These are phyloP conservation scores for Macrosteles quadrilineatus DNA, from an alignment of 1,140 invertebrate species.

Conservation along the genomic window DNA sequence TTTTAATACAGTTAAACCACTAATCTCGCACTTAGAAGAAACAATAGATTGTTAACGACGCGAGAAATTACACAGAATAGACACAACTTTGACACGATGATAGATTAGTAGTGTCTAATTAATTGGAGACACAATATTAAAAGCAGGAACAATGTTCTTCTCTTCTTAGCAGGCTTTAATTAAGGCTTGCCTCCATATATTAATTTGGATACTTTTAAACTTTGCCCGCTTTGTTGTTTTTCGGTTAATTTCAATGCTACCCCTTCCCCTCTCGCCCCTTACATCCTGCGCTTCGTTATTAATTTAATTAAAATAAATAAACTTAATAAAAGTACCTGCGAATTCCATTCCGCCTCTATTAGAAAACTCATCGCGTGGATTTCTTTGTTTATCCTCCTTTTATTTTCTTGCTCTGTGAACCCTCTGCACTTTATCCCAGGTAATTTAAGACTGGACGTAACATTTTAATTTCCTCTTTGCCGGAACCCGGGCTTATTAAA, in stretches of 20 bases:
- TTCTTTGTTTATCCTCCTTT: slow-evolving; percentile 18
- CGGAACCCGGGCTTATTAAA: no score
- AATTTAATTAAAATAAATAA: slow-evolving; percentile 27
- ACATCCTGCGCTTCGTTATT: background rate
- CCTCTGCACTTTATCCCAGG: background rate
- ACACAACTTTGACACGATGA: no score
- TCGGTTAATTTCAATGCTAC: slow-evolving; percentile 19
- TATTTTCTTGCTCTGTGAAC: background rate
- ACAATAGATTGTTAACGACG: no score
- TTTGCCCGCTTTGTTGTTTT: slow-evolving; percentile 20
- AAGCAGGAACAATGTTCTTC: background rate
- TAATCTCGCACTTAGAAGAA: no score
- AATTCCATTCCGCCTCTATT: background rate
- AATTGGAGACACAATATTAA: slow-evolving; percentile 18
- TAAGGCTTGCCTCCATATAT: slow-evolving; percentile 15
- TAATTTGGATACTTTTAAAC: slow-evolving; percentile 26
- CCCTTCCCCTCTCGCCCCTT: background rate
- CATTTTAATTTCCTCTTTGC: slow-evolving; percentile 7
- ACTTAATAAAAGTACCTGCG: slow-evolving; percentile 13
- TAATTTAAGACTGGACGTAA: slow-evolving; percentile 11
- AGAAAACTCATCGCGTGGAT: background rate
- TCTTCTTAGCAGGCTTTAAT: background rate
- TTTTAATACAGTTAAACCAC: no score
- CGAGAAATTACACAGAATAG: no score
- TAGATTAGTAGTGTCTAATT: slow-evolving; percentile 4